phyloP scores from a whole-genome alignment of 2,888 invertebrate genomes.

The Pecten maximus region DNA sequence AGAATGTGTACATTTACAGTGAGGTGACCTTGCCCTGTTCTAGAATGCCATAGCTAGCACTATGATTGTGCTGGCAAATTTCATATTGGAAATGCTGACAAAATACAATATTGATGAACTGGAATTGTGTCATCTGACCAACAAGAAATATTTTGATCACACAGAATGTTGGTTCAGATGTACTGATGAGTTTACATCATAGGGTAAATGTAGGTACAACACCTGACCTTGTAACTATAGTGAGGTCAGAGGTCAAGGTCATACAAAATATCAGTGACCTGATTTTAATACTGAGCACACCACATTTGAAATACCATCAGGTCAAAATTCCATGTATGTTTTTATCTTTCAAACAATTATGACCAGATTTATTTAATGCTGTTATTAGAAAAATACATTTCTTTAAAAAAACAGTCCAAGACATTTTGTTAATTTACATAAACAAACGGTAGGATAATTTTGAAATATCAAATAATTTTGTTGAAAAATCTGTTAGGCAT shows the following conservation, averaged over 20 bases:
- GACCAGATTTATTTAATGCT: background rate
- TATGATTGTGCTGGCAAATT: background rate
- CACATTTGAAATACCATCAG: background rate
- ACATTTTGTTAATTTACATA: background rate
- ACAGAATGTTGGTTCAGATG: background rate
- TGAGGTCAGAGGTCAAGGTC: background rate
- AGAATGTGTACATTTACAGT: constrained; percentile 11
- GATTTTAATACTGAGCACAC: background rate
- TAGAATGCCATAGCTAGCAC: background rate
- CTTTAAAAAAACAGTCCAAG: background rate
- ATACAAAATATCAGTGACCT: background rate
- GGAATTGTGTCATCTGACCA: background rate
- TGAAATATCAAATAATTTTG: background rate
- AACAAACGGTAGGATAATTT: background rate
- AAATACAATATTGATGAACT: background rate
- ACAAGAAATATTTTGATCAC: background rate
- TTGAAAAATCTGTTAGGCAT: background rate
- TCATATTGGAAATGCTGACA: background rate
- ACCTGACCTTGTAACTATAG: background rate
- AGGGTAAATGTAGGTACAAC: background rate
- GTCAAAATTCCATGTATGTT: too few species aligned
- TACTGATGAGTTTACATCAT: background rate
- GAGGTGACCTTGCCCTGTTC: background rate
- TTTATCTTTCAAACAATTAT: too few species aligned
- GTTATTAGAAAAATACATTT: background rate